These are phyloP conservation scores for Mobula birostris DNA, from an alignment of 2,113 vertebrate genomes.

Conservation along the genomic window DNA sequence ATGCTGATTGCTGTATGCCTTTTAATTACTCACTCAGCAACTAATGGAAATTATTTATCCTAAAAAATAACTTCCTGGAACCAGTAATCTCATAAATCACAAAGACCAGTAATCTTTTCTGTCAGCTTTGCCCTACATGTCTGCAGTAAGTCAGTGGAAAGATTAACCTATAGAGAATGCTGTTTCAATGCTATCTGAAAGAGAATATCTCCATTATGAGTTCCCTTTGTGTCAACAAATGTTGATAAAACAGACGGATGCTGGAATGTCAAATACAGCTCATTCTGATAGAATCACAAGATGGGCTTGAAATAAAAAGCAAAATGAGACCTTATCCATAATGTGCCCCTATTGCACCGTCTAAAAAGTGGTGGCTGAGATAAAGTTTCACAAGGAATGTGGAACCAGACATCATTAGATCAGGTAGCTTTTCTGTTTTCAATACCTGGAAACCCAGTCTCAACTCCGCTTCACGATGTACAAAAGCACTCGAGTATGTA, in stretches of 20 bases:
- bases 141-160: background rate
- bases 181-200: background rate
- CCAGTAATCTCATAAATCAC: background rate
- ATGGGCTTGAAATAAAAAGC: slow-evolving; percentile 9
- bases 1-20: too few species aligned
- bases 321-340: background rate
- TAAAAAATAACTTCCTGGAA: background rate
- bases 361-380: slow-evolving; percentile 10
- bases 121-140: background rate
- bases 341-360: background rate
- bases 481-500: background rate
- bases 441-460: background rate
- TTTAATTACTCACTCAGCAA: too few species aligned
- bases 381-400: background rate
- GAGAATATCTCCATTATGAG: background rate
- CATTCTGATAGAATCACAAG: background rate
- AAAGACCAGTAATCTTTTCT: background rate
- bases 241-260: background rate
- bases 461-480: too few species aligned
- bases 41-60: too few species aligned
- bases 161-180: background rate
- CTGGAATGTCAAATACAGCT: background rate
- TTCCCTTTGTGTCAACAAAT: background rate
- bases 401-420: background rate
- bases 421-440: background rate